These are phyloP conservation scores for Amblyornis subalaris DNA, from an alignment of 2,113 vertebrate species.

Conservation along the genomic window DNA sequence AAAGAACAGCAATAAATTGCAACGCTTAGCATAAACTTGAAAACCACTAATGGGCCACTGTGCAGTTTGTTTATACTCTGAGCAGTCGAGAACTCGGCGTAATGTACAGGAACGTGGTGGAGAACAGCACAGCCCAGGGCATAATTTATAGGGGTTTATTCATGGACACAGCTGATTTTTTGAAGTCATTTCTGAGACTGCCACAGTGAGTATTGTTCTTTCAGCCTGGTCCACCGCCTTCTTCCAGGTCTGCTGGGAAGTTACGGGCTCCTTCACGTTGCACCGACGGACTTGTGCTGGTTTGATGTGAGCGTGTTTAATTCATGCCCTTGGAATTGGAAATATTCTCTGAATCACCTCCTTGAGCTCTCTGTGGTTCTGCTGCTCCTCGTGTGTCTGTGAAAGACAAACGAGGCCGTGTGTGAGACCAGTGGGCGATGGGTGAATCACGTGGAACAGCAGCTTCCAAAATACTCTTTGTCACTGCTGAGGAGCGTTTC, in stretches of 20 bases:
- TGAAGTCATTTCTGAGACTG: neutral
- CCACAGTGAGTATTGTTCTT: neutral
- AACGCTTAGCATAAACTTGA: constrained; percentile 47
- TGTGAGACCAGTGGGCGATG: neutral
- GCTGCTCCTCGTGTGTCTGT: accelerated
- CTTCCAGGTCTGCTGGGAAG: neutral
- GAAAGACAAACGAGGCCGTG: neutral
- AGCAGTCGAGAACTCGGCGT: constrained; percentile 20
- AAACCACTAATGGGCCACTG: constrained; percentile 66
- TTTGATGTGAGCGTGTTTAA: accelerated
- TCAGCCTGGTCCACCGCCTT: neutral
- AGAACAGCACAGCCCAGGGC: neutral
- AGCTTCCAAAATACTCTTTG: neutral
- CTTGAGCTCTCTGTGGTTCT: neutral
- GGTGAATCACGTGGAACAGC: neutral
- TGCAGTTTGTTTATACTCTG: constrained; percentile 35
- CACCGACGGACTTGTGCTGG: neutral
- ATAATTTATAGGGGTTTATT: neutral
- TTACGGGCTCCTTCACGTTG: accelerated
- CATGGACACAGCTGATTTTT: neutral
- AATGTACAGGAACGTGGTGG: constrained; percentile 5
- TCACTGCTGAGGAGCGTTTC: neutral
- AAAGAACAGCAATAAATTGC: constrained; percentile 63
- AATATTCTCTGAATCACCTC: neutral
- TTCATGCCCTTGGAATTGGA: neutral